A percentile compares a stretch with the other conserved stretches of the same genome.
Conservation (phyloP, 2,797 vertebrate species). For the Astyanax mexicanus region DNA sequence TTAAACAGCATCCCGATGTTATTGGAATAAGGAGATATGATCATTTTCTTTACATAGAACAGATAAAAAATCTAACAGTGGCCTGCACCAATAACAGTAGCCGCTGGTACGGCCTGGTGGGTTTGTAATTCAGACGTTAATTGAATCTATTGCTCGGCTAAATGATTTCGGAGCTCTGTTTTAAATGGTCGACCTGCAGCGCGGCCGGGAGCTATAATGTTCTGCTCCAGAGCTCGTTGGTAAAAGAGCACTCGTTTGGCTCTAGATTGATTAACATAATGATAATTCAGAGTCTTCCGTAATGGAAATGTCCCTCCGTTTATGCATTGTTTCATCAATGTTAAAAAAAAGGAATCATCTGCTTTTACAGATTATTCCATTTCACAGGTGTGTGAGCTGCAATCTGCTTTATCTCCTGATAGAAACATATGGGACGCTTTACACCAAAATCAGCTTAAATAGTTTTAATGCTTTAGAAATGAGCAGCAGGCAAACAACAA, state of each 20-base stretch:
- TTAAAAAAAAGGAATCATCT: slow-evolving; percentile 39
- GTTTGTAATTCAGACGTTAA: slow-evolving; percentile 80
- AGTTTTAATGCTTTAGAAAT: slow-evolving; percentile 9
- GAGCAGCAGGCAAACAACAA: slow-evolving; percentile 21
- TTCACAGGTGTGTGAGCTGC: slow-evolving; percentile 46
- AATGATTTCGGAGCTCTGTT: slow-evolving; percentile 81
- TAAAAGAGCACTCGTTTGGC: slow-evolving; percentile 81
- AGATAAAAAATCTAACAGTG: slow-evolving; percentile 52
- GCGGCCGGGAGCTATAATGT: slow-evolving; percentile 77
- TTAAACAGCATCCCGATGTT: too few relatives aligned
- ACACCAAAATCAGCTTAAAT: slow-evolving; percentile 5
- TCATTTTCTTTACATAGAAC: too few relatives aligned
- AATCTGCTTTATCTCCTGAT: slow-evolving; percentile 30
- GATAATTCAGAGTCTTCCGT: slow-evolving; percentile 69
- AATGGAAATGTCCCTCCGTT: slow-evolving; percentile 58
- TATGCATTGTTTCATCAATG: slow-evolving; percentile 50
- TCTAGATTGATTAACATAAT: slow-evolving; percentile 79
- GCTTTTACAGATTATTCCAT: slow-evolving; percentile 53
- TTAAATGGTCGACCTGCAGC: slow-evolving; percentile 79
- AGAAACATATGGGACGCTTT: slow-evolving; percentile 19
- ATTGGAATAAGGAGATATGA: too few relatives aligned
- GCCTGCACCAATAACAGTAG: slow-evolving; percentile 43
- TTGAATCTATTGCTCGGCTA: slow-evolving; percentile 81
- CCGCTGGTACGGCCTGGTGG: slow-evolving; percentile 50
- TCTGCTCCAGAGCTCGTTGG: slow-evolving; percentile 80